Percentiles rank a stretch among this genome's conserved stretches.
phyloP scores from a whole-genome alignment of 1,140 invertebrate genomes.

The Diachasma alloeum region DNA sequence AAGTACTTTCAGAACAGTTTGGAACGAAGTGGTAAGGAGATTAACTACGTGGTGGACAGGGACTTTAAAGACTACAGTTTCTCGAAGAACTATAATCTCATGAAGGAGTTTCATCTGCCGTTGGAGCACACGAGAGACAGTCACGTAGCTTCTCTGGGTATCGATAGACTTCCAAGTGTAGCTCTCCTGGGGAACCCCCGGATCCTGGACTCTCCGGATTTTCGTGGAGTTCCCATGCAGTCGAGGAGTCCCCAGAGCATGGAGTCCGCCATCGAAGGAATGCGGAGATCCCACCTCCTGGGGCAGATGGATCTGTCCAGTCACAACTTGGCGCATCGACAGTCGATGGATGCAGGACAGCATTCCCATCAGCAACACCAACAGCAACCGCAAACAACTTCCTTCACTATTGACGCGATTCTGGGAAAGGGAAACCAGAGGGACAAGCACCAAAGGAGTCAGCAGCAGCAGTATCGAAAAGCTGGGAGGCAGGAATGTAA shows the following conservation, averaged over 20 bases:
- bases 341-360: conserved; percentile 46
- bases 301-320: conserved; percentile 43
- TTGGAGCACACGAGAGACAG: conserved; percentile 45
- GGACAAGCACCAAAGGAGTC: conserved; percentile 51
- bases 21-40: conserved; percentile 44
- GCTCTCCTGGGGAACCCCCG: conserved; percentile 42
- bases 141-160: conserved; percentile 36
- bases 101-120: conserved; percentile 46
- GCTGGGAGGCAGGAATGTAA: conserved; percentile 24
- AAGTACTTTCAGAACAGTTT: conserved; percentile 40
- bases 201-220: conserved; percentile 46
- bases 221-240: conserved; percentile 50
- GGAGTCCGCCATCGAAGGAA: conserved; percentile 52
- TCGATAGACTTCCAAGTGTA: conserved; percentile 40
- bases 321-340: conserved; percentile 36
- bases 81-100: conserved; percentile 33
- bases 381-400: conserved; percentile 66
- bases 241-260: conserved; percentile 46
- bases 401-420: conserved; percentile 84
- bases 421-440: conserved; percentile 68
- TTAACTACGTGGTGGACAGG: conserved; percentile 44
- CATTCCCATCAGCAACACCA: conserved; percentile 53
- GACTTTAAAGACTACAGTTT: conserved; percentile 27
- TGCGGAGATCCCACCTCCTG: conserved; percentile 53
- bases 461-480: conserved; percentile 54